These are phyloP conservation scores for Chlamydotis undulata DNA, from an alignment of 2,113 vertebrate species.

Conservation along the genomic window DNA sequence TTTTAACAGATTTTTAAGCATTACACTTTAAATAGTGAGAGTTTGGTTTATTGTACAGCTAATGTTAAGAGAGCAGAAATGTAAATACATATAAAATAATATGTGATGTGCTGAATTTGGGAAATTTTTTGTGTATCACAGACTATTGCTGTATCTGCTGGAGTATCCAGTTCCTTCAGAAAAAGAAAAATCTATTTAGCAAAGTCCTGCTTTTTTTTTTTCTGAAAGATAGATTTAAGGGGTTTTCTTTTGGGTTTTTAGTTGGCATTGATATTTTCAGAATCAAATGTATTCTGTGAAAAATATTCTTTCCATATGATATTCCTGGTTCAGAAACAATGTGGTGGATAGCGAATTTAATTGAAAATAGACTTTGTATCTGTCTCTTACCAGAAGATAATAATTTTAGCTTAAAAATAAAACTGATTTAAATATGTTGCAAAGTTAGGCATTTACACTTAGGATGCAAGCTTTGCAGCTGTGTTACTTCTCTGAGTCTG, in stretches of 20 bases:
- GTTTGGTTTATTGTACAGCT: neutral
- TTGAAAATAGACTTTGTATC: neutral
- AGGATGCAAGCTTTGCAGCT: neutral
- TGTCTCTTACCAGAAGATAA: neutral
- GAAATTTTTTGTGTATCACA: neutral
- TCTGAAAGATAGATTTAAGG: neutral
- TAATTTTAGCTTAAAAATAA: neutral
- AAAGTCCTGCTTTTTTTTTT: neutral
- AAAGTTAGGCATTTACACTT: neutral
- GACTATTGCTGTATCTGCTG: neutral
- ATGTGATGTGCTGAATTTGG: neutral
- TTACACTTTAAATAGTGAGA: neutral
- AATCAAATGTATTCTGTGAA: neutral
- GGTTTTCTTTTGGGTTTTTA: neutral
- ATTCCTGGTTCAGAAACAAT: neutral
- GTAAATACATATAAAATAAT: neutral
- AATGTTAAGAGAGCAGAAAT: neutral
- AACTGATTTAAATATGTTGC: neutral
- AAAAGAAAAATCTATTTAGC: slow-evolving; percentile 25
- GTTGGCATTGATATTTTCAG: neutral
- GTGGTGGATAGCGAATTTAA: neutral
- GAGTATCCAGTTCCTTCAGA: neutral
- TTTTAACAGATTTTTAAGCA: neutral
- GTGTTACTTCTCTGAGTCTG: neutral
- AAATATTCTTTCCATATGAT: neutral